Conservation (phyloP, 2,888 invertebrate species). For the Erebia aethiops region DNA sequence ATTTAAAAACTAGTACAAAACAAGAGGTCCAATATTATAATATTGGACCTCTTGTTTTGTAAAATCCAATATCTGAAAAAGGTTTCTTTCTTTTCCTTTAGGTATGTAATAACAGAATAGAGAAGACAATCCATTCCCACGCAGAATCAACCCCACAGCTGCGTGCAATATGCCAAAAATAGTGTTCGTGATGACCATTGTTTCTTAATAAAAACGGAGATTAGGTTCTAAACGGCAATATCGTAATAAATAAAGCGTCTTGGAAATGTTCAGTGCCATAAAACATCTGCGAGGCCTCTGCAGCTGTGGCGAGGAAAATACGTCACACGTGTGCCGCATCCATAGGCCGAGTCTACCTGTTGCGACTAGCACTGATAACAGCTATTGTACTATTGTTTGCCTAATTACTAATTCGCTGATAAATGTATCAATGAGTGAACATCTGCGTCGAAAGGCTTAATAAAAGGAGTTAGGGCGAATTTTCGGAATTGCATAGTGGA, state of each 20-base stretch:
- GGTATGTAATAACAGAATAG: conserved; percentile 21
- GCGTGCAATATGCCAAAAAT: conserved; percentile 75
- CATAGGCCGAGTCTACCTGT: conserved; percentile 66
- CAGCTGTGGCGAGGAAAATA: conserved; percentile 78
- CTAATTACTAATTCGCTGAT: conserved; percentile 40
- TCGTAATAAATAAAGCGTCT: conserved; percentile 80
- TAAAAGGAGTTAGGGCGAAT: conserved; percentile 14
- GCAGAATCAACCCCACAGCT: conserved; percentile 62
- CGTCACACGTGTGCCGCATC: conserved; percentile 75
- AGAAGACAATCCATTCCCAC: conserved; percentile 63
- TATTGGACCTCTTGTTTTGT: neutral
- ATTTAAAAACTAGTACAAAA: neutral
- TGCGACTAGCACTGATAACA: conserved; percentile 51
- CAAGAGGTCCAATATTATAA: neutral
- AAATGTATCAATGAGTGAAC: conserved; percentile 51
- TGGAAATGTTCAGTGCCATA: conserved; percentile 79
- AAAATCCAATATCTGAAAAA: conserved; percentile 1
- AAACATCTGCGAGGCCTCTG: conserved; percentile 79
- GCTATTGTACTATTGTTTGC: conserved; percentile 51
- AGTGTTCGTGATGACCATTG: conserved; percentile 75
- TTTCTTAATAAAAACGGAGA: conserved; percentile 78
- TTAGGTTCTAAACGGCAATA: conserved; percentile 81
- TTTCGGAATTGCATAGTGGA: conserved; percentile 19
- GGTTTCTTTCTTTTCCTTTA: conserved; percentile 13
- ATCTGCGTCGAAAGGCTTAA: conserved; percentile 50